Base-by-base conservation (phyloP, 2,113 vertebrate species). In the Nymphicus hollandicus region DNA sequence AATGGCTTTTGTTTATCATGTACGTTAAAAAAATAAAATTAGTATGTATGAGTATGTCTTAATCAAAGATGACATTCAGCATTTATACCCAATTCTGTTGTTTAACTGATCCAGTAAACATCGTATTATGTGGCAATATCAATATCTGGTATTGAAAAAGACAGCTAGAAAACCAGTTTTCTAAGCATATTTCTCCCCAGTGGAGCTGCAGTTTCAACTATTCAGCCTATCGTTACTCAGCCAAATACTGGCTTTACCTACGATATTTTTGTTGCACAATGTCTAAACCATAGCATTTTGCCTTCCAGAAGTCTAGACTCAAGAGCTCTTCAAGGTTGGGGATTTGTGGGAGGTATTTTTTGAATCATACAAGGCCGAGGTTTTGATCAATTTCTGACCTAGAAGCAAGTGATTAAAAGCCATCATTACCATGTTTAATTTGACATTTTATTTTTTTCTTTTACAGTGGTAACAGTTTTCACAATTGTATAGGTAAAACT, bases 281-380 rank as follows among this genome's bases (percentile, higher is more conserved):
- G 44, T 64, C 20, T 77, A 61, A 76, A 27, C 16, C 8, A 33
- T 6, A 22, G 4, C n/a, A 16, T 2, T 76, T 88, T 69, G 9
- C 4, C 33, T 86, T 90, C 5, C 17, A 90, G 77, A 3, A 63
- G 7, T 2, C 66, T 66, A 49, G 16, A 73, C 8, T 39, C 31
- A 29, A 43, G 15, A 53, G 1, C 2, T 64, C 20, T 71, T 60
- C 8, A 37, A 35, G 17, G 58, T 3, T 43, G 9, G 5, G 1
- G 1, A 10, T 17, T 31, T 79, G 7, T 46, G 11, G 1, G 8
- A 2, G 3, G 5, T 5, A 23, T 50, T 49, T 27, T 58, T 61
- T 31, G 7, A 27, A 13, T 28, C 11, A 19, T 13, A 25, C 11
- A 31, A 35, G 1, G 2, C 1, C 61, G 35, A 77, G 2, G 0